Base-by-base conservation (phyloP, 92 coral and sea anemone genomes). In the Zoanthus gigantus region DNA sequence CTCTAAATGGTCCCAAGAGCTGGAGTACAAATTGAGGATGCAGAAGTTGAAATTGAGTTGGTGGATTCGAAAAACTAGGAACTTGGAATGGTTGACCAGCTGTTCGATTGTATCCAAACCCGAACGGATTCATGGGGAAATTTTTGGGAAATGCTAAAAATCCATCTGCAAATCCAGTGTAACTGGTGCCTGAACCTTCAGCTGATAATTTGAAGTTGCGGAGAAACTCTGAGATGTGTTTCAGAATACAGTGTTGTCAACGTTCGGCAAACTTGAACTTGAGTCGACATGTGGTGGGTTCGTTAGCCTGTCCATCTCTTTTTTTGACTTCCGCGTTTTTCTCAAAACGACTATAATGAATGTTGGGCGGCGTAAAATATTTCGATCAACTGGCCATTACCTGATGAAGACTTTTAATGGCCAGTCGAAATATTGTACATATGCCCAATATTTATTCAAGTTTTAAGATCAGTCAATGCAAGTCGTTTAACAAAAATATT, bases 241-340 rank as follows among this genome's bases (percentile, higher is more conserved):
- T 54, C 13, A 0, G 13, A 23, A 23, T 23, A 23, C 23, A 23
- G 23, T 23, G 0, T 23, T 23, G 23, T 23, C 23, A 23, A 23
- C 23, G 23, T 23, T 23, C 23, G 23, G 23, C 0, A 23, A 23
- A 23, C 23, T 23, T 23, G 23, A 23, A 23, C 23, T 23, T 23
- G 23, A 23, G 23, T 23, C 23, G 23, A 23, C 23, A 23, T 23
- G 23, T 23, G 23, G 15, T 90, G 30, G 90, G 87, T 65, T 86
- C 90, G 74, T 86, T 73, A 60, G 82, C 58, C 14, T 53, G 58
- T 53, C 58, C 90, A 30, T 79, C 73, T 23, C 30, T 30, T 42
- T 73, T 76, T 84, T 82, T 89, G 83, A 32, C 88, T 87, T 58
- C 84, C 89, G 3, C 1, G 42, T 34, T 23, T 23, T 23, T 23